These are phyloP conservation scores for Notiomystis cincta DNA, from an alignment of 2,113 vertebrate genomes.

Conservation along the genomic window DNA sequence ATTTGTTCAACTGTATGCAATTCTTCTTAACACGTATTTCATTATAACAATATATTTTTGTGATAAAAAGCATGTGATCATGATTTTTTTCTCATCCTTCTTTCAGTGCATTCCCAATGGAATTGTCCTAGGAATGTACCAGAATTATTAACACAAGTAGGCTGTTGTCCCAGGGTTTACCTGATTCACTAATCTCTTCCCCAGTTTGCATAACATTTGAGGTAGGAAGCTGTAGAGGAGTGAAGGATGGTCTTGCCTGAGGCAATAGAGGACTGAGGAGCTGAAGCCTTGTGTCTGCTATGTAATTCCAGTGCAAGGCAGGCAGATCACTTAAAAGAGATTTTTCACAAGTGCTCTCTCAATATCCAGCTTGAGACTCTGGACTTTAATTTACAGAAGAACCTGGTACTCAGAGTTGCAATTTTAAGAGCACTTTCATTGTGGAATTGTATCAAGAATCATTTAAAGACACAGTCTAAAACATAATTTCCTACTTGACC, in stretches of 20 bases:
- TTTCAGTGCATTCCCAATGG: background rate
- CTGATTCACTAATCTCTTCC: background rate
- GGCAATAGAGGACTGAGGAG: background rate
- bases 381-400: slow-evolving; percentile 42
- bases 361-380: slow-evolving; percentile 19
- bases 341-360: slow-evolving; percentile 34
- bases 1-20: background rate
- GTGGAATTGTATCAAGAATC: slow-evolving; percentile 4
- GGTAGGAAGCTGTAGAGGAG: background rate
- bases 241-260: background rate
- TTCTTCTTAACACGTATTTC: background rate
- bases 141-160: background rate
- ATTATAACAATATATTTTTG: background rate
- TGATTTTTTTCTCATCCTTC: background rate
- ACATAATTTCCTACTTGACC: slow-evolving; percentile 42
- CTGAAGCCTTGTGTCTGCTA: background rate
- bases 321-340: background rate
- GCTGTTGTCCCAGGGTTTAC: background rate
- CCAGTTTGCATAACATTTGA: background rate
- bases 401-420: background rate
- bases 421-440: slow-evolving; percentile 36
- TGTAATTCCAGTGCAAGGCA: background rate
- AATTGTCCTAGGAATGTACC: background rate
- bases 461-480: slow-evolving; percentile 16
- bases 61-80: background rate